Percentiles rank a stretch among this genome's conserved stretches.
Evolutionary conservation across 2,797 vertebrate species (phyloP).

Genomic region (Acanthornis magna): DNA sequence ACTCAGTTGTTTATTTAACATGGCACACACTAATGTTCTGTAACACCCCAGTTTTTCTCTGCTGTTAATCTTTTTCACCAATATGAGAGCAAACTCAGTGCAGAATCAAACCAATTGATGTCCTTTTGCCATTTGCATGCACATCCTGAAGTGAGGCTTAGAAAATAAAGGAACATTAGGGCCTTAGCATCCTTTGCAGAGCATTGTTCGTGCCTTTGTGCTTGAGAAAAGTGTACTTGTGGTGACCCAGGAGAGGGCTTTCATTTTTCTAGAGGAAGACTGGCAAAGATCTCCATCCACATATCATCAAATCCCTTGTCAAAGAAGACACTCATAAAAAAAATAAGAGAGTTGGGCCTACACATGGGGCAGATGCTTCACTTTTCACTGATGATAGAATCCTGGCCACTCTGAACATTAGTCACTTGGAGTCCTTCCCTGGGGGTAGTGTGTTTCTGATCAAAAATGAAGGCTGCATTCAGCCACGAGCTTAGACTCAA

Average conservation of each 20-base stretch:
- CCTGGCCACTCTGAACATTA: neutral
- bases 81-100: neutral
- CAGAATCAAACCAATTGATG: neutral
- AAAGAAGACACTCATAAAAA: neutral
- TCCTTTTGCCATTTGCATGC: neutral
- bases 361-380: conserved; percentile 5
- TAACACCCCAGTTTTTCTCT: neutral
- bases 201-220: neutral
- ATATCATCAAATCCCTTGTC: neutral
- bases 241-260: neutral
- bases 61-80: neutral
- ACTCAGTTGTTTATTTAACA: neutral
- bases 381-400: conserved; percentile 7
- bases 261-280: neutral
- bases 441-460: neutral
- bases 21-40: neutral
- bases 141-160: neutral
- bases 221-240: neutral
- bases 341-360: neutral
- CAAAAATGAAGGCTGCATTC: neutral
- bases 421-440: conserved; percentile 19
- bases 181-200: neutral
- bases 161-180: neutral
- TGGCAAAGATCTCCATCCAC: neutral
- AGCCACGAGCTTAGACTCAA: neutral